Evolutionary conservation across 2,113 vertebrate species (phyloP).

Genomic region (Garra rufa): DNA sequence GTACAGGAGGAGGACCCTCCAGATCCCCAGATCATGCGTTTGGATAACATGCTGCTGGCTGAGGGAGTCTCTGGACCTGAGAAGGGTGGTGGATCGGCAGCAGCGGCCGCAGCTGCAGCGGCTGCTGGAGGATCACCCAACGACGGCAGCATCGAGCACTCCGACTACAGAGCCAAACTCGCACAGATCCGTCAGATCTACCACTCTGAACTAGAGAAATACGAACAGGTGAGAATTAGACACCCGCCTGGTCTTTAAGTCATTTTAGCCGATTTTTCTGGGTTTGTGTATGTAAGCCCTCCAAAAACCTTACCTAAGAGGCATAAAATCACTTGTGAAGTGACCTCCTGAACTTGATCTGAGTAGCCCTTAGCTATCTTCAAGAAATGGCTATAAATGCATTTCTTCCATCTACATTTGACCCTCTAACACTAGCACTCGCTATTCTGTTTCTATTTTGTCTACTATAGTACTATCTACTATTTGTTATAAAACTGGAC

Average conservation of each 20-base stretch:
- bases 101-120: constrained; percentile 82
- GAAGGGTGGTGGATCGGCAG: constrained; percentile 84
- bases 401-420: too few relatives aligned
- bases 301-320: too few relatives aligned
- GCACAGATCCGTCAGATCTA: constrained; percentile 91
- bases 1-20: constrained; percentile 88
- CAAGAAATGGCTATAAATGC: too few relatives aligned
- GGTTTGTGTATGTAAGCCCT: neutral
- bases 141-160: constrained; percentile 90
- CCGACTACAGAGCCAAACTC: constrained; percentile 91
- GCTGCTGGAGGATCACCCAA: constrained; percentile 86
- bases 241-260: neutral
- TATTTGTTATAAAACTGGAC: too few relatives aligned
- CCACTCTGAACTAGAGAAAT: constrained; percentile 92
- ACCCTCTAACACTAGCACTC: too few relatives aligned
- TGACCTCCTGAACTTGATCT: too few relatives aligned
- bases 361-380: too few relatives aligned
- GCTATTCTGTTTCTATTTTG: too few relatives aligned
- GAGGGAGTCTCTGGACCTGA: constrained; percentile 88
- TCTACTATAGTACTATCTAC: too few relatives aligned
- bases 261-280: neutral
- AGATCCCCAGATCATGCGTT: constrained; percentile 85
- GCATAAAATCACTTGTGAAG: too few relatives aligned
- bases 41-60: constrained; percentile 90
- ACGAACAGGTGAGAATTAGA: constrained; percentile 81